phyloP scores from a whole-genome alignment of 1,140 invertebrate species.

The Drosophila teissieri region DNA sequence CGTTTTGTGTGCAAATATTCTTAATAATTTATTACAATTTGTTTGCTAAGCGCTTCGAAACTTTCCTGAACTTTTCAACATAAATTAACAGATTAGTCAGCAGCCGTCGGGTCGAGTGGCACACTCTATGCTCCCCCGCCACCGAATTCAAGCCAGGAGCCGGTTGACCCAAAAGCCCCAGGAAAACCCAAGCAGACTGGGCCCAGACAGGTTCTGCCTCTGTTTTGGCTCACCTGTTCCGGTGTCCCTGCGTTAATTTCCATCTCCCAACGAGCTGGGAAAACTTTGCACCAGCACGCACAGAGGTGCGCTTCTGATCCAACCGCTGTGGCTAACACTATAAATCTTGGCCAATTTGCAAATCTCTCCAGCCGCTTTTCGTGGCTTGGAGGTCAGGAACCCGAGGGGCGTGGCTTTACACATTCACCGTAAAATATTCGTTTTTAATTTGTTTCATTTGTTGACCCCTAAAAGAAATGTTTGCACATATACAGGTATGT shows the following conservation, averaged over 20 bases:
- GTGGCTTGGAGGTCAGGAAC: background rate
- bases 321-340: constrained; percentile 46
- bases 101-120: constrained; percentile 22
- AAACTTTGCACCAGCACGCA: constrained; percentile 31
- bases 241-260: constrained; percentile 42
- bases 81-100: constrained; percentile 81
- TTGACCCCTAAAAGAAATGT: no score
- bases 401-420: no score
- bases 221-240: constrained; percentile 21
- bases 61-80: constrained; percentile 74
- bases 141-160: constrained; percentile 31
- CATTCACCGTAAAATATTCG: constrained; percentile 56
- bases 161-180: constrained; percentile 8
- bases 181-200: constrained; percentile 19
- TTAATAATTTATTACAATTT: constrained; percentile 81
- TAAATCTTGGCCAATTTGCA: constrained; percentile 76
- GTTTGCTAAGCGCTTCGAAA: constrained; percentile 75
- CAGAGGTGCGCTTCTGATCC: constrained; percentile 14
- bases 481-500: background rate
- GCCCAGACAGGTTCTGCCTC: constrained; percentile 22
- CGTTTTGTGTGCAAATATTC: constrained; percentile 62
- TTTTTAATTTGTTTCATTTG: constrained; percentile 54
- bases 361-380: constrained; percentile 46
- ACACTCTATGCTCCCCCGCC: constrained; percentile 3
- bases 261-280: constrained; percentile 31